phyloP scores from a whole-genome alignment of 2,888 invertebrate species.

The Adelphocoris suturalis region DNA sequence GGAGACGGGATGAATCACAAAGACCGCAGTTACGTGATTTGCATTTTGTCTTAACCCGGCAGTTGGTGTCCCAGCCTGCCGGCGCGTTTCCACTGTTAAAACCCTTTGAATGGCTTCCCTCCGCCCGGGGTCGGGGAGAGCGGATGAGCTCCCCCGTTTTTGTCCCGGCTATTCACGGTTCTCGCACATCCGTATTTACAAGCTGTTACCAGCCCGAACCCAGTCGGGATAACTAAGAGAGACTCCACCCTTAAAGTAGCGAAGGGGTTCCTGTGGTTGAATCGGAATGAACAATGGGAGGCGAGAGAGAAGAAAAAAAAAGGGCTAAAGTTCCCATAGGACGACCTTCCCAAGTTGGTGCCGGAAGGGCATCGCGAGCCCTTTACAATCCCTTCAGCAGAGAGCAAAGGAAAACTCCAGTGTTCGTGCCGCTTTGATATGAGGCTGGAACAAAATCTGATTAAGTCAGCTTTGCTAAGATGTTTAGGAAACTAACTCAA shows the following conservation, averaged over 20 bases:
- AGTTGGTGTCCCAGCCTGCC: constrained; percentile 9
- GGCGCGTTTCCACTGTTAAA: constrained; percentile 24
- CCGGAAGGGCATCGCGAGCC: not conserved
- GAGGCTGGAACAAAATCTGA: not conserved
- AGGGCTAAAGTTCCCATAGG: constrained; percentile 18
- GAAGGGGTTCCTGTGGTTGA: not conserved
- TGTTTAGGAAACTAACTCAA: too few relatives aligned
- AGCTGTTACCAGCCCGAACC: constrained; percentile 16
- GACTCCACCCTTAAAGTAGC: not conserved
- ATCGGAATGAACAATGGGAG: constrained; percentile 34
- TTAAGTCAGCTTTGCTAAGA: not conserved
- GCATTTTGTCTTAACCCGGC: constrained; percentile 25
- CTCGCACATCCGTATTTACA: constrained; percentile 34
- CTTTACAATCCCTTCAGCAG: not conserved
- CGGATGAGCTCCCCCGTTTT: too few relatives aligned
- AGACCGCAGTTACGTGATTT: constrained; percentile 14
- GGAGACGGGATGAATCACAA: constrained; percentile 1
- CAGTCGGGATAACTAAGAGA: constrained; percentile 16
- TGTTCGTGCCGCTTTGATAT: not conserved
- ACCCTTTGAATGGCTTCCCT: constrained; percentile 15
- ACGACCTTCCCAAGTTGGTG: not conserved
- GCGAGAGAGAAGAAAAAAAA: too few relatives aligned
- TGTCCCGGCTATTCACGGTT: constrained; percentile 29
- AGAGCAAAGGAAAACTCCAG: not conserved
- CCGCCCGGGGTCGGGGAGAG: too few relatives aligned